A percentile compares a stretch with the other conserved stretches of the same genome.
Evolutionary conservation across 1,140 invertebrate species (phyloP).

Genomic region (Ceratitis capitata): DNA sequence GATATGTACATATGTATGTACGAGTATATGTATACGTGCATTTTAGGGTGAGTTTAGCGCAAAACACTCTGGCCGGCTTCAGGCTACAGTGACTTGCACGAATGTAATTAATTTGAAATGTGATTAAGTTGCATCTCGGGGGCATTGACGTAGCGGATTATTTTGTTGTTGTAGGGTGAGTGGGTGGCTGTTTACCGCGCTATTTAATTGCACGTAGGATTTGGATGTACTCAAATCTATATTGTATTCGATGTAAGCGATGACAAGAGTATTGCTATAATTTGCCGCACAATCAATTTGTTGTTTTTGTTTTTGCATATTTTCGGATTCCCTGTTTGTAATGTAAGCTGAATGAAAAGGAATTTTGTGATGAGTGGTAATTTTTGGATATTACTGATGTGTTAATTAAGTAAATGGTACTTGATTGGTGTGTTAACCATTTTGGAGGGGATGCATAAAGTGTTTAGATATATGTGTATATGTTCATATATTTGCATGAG

Average conservation of each 20-base stretch:
- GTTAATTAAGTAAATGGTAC: neutral
- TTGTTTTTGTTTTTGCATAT: neutral
- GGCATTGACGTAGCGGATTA: conserved; percentile 20
- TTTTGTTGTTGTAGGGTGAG: too few species aligned
- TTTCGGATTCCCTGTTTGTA: neutral
- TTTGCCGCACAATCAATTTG: neutral
- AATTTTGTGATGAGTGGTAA: neutral
- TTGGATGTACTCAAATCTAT: neutral
- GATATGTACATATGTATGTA: too few species aligned
- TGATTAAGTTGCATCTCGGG: conserved; percentile 26
- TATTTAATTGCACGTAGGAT: neutral
- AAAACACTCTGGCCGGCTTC: neutral
- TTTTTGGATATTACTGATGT: neutral
- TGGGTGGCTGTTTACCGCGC: neutral
- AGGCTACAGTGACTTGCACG: conserved; percentile 21
- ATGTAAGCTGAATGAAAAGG: conserved; percentile 1
- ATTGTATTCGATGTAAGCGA: neutral
- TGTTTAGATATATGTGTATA: too few species aligned
- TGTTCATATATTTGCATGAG: too few species aligned
- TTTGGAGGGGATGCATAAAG: too few species aligned
- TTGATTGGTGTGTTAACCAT: neutral
- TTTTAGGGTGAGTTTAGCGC: neutral
- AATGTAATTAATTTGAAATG: conserved; percentile 35
- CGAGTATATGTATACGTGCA: too few species aligned
- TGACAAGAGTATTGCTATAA: neutral